phyloP scores from a whole-genome alignment of 2,888 invertebrate species.

The Bhutanitis thaidina region DNA sequence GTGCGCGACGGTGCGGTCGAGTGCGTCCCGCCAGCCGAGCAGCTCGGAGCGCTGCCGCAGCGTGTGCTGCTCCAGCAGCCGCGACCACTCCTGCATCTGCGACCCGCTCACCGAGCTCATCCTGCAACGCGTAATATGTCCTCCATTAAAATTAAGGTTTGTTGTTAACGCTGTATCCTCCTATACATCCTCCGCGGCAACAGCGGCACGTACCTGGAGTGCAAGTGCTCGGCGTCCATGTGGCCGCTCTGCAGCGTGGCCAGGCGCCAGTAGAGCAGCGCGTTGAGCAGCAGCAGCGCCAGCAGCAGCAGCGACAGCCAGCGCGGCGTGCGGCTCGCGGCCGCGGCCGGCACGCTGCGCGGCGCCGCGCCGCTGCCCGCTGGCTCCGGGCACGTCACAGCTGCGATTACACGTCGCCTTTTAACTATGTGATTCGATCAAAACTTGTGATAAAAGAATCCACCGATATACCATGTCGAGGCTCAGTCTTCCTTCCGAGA shows the following conservation, averaged over 20 bases:
- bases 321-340: constrained; percentile 14
- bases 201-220: constrained; percentile 36
- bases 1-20: constrained; percentile 85
- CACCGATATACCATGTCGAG: no score
- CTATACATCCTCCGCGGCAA: constrained; percentile 46
- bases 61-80: constrained; percentile 89
- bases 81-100: constrained; percentile 87
- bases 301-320: constrained; percentile 73
- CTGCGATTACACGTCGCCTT: no score
- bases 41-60: constrained; percentile 89
- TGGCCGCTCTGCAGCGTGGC: constrained; percentile 77
- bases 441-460: no score
- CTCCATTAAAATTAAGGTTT: no score
- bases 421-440: no score
- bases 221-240: constrained; percentile 38
- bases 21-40: constrained; percentile 89
- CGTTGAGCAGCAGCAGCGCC: constrained; percentile 69
- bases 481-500: no score
- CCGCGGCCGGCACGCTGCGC: neutral
- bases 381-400: constrained; percentile 4
- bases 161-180: no score
- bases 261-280: constrained; percentile 90
- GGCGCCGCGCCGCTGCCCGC: constrained; percentile 1
- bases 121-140: no score
- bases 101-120: constrained; percentile 30